A percentile compares a stretch with the other conserved stretches of the same genome.
These are phyloP conservation scores for Thunnus thynnus DNA, from an alignment of 2,113 vertebrate species.

Conservation along the genomic window DNA sequence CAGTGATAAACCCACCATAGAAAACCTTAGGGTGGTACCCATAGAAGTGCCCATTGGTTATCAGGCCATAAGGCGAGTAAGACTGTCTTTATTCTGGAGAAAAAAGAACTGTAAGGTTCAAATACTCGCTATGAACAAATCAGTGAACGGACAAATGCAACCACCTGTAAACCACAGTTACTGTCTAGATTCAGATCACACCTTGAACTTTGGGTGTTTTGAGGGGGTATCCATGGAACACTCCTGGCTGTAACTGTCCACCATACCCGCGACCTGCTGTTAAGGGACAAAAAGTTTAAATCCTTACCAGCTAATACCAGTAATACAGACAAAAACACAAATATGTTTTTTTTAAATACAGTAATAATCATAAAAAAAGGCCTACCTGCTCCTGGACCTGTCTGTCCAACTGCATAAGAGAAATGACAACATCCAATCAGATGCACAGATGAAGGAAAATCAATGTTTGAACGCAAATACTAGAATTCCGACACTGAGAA, in stretches of 20 bases:
- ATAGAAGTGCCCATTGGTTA: constrained; percentile 14
- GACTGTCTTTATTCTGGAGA: constrained; percentile 38
- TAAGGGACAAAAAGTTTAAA: constrained; percentile 2
- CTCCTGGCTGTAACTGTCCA: constrained; percentile 89
- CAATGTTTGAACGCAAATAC: too few species aligned
- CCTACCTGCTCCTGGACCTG: constrained; percentile 56
- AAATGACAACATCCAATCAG: constrained; percentile 19
- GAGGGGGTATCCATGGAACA: constrained; percentile 97
- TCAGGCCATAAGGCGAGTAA: constrained; percentile 34
- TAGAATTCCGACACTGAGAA: too few species aligned
- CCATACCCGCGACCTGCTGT: constrained; percentile 87
- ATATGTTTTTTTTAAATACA: neutral
- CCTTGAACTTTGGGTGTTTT: constrained; percentile 95
- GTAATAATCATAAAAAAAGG: neutral
- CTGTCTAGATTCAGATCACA: constrained; percentile 27
- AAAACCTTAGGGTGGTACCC: constrained; percentile 38
- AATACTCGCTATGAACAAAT: neutral
- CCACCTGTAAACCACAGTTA: neutral
- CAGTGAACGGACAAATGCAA: neutral
- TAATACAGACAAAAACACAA: neutral
- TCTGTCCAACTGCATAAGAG: constrained; percentile 65
- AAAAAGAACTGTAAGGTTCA: constrained; percentile 29
- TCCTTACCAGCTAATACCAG: constrained; percentile 1
- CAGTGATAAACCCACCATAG: constrained; percentile 47
- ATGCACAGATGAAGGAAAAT: neutral